Conservation (phyloP, 64 coral and sea anemone species). For the Cladopsammia gracilis region DNA sequence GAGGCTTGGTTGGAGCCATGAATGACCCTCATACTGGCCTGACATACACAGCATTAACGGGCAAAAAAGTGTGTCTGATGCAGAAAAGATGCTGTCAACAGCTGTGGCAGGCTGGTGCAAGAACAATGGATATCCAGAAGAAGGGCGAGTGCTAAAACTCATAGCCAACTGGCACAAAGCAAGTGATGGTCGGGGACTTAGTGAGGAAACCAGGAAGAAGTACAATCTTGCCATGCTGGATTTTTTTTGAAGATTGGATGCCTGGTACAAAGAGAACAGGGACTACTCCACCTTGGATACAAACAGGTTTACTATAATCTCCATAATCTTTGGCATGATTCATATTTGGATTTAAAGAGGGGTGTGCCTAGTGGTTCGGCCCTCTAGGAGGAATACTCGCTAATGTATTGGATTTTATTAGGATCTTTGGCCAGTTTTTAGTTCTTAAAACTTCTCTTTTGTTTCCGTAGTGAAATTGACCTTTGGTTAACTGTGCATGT, state of each 20-base stretch:
- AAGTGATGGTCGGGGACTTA: conserved; percentile 69
- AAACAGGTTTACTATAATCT: conserved; percentile 26
- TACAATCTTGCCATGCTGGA: conserved; percentile 51
- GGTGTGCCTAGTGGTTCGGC: background rate
- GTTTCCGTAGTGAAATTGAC: too few relatives aligned
- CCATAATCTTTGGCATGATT: background rate
- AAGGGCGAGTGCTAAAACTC: conserved; percentile 41
- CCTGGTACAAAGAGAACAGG: conserved; percentile 42
- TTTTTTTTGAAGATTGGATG: conserved; percentile 68
- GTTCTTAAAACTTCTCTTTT: too few relatives aligned
- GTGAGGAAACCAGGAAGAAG: conserved; percentile 41
- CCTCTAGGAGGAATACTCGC: too few relatives aligned
- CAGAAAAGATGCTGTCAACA: conserved; percentile 56
- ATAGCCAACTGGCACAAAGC: conserved; percentile 75
- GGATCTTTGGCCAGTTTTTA: too few relatives aligned
- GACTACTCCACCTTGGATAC: conserved; percentile 44
- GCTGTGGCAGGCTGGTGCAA: background rate
- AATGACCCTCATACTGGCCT: conserved; percentile 56
- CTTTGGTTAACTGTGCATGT: too few relatives aligned
- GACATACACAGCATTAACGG: conserved; percentile 70
- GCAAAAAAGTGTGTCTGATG: conserved; percentile 68
- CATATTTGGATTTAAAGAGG: background rate
- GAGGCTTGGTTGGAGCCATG: conserved; percentile 23
- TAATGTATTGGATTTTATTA: too few relatives aligned
- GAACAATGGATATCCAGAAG: background rate